Evolutionary conservation across 2,888 invertebrate genomes (phyloP).

Genomic region (Amphipyra tragopoginis): DNA sequence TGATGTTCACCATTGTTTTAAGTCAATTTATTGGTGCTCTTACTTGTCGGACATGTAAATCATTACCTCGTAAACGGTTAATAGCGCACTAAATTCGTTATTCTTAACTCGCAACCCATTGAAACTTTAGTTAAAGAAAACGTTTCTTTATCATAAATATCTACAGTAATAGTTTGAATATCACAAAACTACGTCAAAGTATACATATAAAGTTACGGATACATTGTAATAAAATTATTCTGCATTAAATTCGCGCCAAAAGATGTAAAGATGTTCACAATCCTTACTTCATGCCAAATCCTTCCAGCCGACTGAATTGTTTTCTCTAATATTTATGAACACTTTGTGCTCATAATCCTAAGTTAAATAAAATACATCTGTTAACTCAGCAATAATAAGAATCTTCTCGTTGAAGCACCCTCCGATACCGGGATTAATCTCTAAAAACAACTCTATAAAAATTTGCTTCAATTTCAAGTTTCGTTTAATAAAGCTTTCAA

Average conservation of each 20-base stretch:
- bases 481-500: constrained; percentile 44
- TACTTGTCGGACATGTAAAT: constrained; percentile 44
- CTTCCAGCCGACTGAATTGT: constrained; percentile 11
- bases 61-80: constrained; percentile 44
- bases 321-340: constrained; percentile 33
- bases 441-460: constrained; percentile 36
- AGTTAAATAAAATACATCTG: constrained; percentile 26
- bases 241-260: constrained; percentile 18
- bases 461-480: constrained; percentile 34
- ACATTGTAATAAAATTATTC: constrained; percentile 17
- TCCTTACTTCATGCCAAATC: constrained; percentile 13
- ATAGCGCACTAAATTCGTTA: constrained; percentile 43
- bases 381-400: constrained; percentile 17
- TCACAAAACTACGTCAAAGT: constrained; percentile 13
- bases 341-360: constrained; percentile 30
- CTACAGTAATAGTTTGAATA: constrained; percentile 10
- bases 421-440: constrained; percentile 29
- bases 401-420: constrained; percentile 15
- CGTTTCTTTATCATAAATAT: constrained; percentile 11
- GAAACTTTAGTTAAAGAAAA: constrained; percentile 31
- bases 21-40: constrained; percentile 21
- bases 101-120: constrained; percentile 35
- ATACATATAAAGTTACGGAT: constrained; percentile 10
- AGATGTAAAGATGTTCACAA: constrained; percentile 21
- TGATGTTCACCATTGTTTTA: constrained; percentile 13